phyloP scores from a whole-genome alignment of 2,888 invertebrate genomes.

The Andrena hattorfiana region DNA sequence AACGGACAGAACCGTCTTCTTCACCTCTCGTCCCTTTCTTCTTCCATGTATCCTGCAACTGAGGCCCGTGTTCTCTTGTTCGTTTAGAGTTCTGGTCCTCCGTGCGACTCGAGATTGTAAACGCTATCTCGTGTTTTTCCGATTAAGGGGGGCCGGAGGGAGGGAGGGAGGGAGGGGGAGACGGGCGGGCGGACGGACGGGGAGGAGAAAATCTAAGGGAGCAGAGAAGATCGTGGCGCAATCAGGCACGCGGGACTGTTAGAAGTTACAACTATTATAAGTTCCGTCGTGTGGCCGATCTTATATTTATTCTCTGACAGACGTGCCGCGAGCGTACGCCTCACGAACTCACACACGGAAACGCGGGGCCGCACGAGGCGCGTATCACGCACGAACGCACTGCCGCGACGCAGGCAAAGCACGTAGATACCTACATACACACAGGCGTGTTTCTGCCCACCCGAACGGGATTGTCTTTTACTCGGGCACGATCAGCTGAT shows the following conservation, averaged over 20 bases:
- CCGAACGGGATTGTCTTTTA: constrained; percentile 47
- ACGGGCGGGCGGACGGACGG: too few relatives aligned
- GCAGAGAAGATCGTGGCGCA: constrained; percentile 29
- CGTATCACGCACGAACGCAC: constrained; percentile 55
- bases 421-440: constrained; percentile 26
- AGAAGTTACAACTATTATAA: constrained; percentile 50
- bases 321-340: constrained; percentile 50
- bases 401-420: constrained; percentile 36
- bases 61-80: constrained; percentile 43
- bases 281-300: constrained; percentile 42
- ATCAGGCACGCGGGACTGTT: constrained; percentile 34
- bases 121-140: constrained; percentile 12
- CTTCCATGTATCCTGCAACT: constrained; percentile 71
- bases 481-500: constrained; percentile 75
- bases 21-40: constrained; percentile 73
- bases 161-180: background rate
- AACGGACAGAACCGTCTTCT: constrained; percentile 55
- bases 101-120: background rate
- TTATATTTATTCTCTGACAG: constrained; percentile 65
- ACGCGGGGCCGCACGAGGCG: constrained; percentile 30
- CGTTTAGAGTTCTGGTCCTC: constrained; percentile 8
- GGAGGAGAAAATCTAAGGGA: background rate
- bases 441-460: constrained; percentile 33
- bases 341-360: constrained; percentile 44
- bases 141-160: background rate